phyloP scores from a whole-genome alignment of 2,113 vertebrate genomes.

The Grammomys dolichurus region DNA sequence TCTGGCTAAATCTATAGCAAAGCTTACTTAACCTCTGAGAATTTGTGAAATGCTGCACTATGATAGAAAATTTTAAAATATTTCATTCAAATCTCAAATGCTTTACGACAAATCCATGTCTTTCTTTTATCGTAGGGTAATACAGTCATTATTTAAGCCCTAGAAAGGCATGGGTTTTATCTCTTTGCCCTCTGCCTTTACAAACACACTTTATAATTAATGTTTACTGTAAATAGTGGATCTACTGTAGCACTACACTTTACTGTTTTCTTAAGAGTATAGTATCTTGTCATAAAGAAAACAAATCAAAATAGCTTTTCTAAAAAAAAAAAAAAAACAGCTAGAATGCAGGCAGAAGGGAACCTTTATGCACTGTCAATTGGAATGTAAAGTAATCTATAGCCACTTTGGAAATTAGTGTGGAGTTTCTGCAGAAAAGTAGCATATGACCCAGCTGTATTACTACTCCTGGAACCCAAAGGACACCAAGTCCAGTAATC shows the following conservation, averaged over 20 bases:
- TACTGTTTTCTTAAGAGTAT: conserved; percentile 34
- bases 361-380: background rate
- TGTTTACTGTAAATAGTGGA: conserved; percentile 37
- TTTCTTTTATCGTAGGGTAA: conserved; percentile 57
- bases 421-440: background rate
- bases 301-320: conserved; percentile 18
- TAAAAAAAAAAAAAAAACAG: background rate
- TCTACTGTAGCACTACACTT: background rate
- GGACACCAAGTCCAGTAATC: background rate
- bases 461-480: background rate
- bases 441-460: background rate
- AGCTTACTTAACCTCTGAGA: conserved; percentile 67
- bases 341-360: background rate
- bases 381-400: background rate
- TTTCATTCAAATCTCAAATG: conserved; percentile 57
- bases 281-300: conserved; percentile 51
- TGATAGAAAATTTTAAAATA: background rate
- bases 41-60: conserved; percentile 52
- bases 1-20: conserved; percentile 51
- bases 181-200: background rate
- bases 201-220: conserved; percentile 46
- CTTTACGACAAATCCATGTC: conserved; percentile 51
- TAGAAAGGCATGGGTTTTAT: conserved; percentile 16
- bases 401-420: background rate
- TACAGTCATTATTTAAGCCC: conserved; percentile 54